Conservation (phyloP, 92 coral and sea anemone species). For the Parazoanthus darwini region DNA sequence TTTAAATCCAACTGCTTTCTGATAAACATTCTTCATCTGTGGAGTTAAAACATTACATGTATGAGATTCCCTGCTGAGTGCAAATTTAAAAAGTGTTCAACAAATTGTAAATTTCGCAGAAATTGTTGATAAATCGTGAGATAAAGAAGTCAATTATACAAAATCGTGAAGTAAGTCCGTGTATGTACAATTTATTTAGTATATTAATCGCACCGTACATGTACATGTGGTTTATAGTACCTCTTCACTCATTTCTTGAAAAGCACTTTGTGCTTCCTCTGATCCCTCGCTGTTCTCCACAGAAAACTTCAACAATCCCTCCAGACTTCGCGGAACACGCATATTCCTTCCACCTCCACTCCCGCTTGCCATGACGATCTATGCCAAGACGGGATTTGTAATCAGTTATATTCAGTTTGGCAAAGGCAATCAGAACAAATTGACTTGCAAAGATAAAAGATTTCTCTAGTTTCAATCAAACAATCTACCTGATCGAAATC, state of each 20-base stretch:
- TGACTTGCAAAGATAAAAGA: background rate
- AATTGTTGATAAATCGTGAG: too few relatives aligned
- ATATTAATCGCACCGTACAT: too few relatives aligned
- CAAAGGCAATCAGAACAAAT: background rate
- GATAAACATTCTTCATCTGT: too few relatives aligned
- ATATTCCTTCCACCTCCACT: background rate
- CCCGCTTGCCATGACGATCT: conserved; percentile 26
- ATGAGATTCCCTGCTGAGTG: too few relatives aligned
- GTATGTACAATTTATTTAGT: too few relatives aligned
- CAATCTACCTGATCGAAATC: background rate
- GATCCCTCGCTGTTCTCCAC: conserved; percentile 27
- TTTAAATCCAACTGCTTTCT: too few relatives aligned
- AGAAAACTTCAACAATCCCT: conserved; percentile 32
- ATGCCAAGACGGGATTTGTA: background rate
- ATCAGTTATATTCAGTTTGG: too few relatives aligned
- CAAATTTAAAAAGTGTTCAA: too few relatives aligned
- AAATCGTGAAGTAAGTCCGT: too few relatives aligned
- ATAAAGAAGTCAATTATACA: too few relatives aligned
- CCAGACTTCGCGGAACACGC: conserved; percentile 18
- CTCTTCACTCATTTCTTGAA: conserved; percentile 45
- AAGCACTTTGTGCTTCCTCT: conserved; percentile 29
- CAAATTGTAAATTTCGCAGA: too few relatives aligned
- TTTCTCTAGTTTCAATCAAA: background rate
- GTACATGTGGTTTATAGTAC: background rate
- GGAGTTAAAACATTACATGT: too few relatives aligned